A percentile compares a stretch with the other conserved stretches of the same genome.
phyloP scores from a whole-genome alignment of 2,797 vertebrate species.

The Pangasius larnaudii region DNA sequence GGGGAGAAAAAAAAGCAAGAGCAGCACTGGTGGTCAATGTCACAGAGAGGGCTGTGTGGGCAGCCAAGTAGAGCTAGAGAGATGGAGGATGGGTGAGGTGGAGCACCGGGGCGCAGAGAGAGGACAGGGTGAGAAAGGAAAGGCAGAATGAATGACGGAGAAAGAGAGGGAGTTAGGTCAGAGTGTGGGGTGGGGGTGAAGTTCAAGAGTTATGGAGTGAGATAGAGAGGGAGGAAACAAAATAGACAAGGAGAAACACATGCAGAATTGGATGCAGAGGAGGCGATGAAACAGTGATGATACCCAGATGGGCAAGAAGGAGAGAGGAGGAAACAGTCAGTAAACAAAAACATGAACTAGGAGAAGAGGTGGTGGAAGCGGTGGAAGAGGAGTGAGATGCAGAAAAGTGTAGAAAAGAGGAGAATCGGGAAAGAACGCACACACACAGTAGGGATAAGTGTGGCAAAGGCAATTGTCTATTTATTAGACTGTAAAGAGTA shows the following conservation, averaged over 20 bases:
- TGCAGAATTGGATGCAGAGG: background rate
- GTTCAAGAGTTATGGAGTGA: constrained; percentile 2
- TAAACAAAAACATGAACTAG: background rate
- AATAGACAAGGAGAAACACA: background rate
- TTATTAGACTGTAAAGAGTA: constrained; percentile 69
- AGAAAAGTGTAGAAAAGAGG: background rate
- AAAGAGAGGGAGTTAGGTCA: constrained; percentile 38
- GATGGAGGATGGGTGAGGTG: constrained; percentile 53
- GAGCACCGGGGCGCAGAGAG: constrained; percentile 35
- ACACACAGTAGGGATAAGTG: constrained; percentile 5
- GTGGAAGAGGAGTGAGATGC: background rate
- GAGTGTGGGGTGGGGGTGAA: background rate
- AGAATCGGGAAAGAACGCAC: background rate
- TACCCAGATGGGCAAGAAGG: constrained; percentile 1
- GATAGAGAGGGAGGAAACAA: background rate
- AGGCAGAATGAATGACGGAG: background rate
- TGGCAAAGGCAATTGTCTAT: constrained; percentile 54
- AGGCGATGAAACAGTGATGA: constrained; percentile 7
- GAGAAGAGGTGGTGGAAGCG: background rate
- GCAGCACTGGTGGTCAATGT: background rate
- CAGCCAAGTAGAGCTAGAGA: constrained; percentile 43
- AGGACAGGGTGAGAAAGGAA: background rate
- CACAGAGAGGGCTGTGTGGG: constrained; percentile 30
- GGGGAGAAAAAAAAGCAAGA: background rate
- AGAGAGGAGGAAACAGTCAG: constrained; percentile 2